A percentile compares a stretch with the other conserved stretches of the same genome.
These are phyloP conservation scores for Mustela nigripes DNA, from an alignment of 2,113 vertebrate species.

Conservation along the genomic window DNA sequence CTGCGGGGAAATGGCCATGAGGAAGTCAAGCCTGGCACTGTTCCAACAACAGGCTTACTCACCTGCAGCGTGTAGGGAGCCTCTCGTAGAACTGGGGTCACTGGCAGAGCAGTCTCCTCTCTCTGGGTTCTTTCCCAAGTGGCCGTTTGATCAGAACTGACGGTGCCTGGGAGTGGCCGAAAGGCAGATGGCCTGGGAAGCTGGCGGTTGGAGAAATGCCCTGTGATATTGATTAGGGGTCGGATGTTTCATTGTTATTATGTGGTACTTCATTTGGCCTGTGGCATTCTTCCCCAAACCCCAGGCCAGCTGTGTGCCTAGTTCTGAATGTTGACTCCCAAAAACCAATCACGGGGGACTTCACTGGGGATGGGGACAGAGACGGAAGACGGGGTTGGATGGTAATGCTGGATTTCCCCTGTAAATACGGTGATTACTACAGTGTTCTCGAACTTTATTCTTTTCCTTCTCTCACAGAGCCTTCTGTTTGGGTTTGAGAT, in stretches of 20 bases:
- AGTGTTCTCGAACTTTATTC: neutral
- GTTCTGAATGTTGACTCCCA: neutral
- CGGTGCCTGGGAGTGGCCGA: neutral
- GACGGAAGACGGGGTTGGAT: neutral
- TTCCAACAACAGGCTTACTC: neutral
- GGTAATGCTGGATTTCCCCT: neutral
- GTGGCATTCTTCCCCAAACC: neutral
- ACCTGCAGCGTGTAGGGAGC: neutral
- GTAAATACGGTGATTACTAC: neutral
- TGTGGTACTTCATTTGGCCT: neutral
- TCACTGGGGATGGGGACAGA: fast-evolving
- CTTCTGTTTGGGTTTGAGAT: neutral
- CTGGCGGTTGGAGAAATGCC: neutral
- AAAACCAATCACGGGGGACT: neutral
- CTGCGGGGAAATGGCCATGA: conserved; percentile 31
- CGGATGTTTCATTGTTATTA: neutral
- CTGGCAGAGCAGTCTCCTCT: neutral
- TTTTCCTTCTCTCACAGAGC: neutral
- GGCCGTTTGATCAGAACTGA: neutral
- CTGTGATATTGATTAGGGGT: neutral
- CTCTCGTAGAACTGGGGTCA: neutral
- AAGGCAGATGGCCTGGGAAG: neutral
- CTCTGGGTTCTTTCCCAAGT: neutral
- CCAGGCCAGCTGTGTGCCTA: neutral
- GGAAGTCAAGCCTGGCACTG: neutral